These are phyloP conservation scores for Tokudaia tokunoshimensis DNA, from an alignment of 2,797 vertebrate genomes.

Conservation along the genomic window DNA sequence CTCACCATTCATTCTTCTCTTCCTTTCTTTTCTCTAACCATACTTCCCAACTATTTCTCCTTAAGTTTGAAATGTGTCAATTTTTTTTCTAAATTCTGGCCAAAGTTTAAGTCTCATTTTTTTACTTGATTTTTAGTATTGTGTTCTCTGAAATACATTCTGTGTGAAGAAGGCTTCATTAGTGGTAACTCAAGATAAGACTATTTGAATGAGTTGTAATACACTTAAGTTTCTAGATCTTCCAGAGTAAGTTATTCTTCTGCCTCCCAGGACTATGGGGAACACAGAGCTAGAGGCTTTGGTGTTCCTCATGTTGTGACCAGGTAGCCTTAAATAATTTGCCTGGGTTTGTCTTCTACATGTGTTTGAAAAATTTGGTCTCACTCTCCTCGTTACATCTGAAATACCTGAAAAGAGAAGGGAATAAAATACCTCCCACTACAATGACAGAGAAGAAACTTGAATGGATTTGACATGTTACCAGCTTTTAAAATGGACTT, in stretches of 20 bases:
- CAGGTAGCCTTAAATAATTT: constrained; percentile 2
- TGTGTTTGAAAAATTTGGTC: not conserved
- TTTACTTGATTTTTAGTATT: not conserved
- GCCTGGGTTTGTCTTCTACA: not conserved
- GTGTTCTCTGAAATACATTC: not conserved
- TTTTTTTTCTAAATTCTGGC: not conserved
- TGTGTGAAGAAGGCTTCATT: not conserved
- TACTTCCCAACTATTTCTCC: not conserved
- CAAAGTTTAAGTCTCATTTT: not conserved
- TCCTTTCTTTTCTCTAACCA: not conserved
- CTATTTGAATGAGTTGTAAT: not conserved
- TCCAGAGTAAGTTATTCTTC: constrained; percentile 13
- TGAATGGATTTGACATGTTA: not conserved
- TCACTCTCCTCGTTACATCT: not conserved
- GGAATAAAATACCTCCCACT: not conserved
- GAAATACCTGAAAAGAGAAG: not conserved
- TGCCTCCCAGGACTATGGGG: not conserved
- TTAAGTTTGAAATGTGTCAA: not conserved
- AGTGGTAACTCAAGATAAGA: not conserved
- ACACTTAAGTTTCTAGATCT: not conserved
- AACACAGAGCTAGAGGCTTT: not conserved
- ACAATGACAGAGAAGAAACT: constrained; percentile 46
- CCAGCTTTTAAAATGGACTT: constrained; percentile 9
- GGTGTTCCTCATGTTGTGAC: not conserved
- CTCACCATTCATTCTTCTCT: not conserved